Base-by-base conservation (phyloP, 2,888 invertebrate genomes). In the Chrysolina americana region DNA sequence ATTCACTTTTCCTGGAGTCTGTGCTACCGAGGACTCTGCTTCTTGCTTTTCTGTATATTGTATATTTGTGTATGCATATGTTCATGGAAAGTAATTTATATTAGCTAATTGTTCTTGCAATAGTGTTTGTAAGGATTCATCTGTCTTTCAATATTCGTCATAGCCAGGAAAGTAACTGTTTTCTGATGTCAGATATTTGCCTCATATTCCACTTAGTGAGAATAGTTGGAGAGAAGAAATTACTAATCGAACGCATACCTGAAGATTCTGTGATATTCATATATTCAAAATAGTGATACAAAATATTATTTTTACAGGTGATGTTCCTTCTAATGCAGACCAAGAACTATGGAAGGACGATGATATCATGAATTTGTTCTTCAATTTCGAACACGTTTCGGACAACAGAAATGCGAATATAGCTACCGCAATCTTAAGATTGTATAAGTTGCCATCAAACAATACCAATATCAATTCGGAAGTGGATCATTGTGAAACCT, bases 311-410 rank as follows among this genome's bases (percentile, higher is more conserved):
- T 70, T 68, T n/a, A n/a, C 76, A 92, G 92, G 92, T 86, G 90
- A 89, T 78, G 80, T 89, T 19, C 91, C 92, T 0, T 85, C 88
- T 71, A 90, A 90, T 79, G 90, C 90, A 6, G 91, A 91, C 73
- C 86, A 88, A 71, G 91, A 91, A 47, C 83, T 89, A 1, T 91
- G 91, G 91, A 86, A 87, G 50, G 89, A 90, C 73, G 88, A 89
- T 19, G 88, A 88, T 72, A 86, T 88, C 2, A 90, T 92, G 89
- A 91, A 91, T 82, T 86, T 92, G 79, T 88, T 88, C 79, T 92
- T 92, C 83, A 89, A 91, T 77, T 85, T 91, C 71, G 89, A 89
- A 72, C 86, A 88, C 28, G 79, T 84, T n/a, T 74, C 83, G 0
- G 86, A 86, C 44, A 88, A 87, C n/a, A 88, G 89, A 53, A 88